These are phyloP conservation scores for Pseudoatta argentina DNA, from an alignment of 1,140 invertebrate species.

Conservation along the genomic window DNA sequence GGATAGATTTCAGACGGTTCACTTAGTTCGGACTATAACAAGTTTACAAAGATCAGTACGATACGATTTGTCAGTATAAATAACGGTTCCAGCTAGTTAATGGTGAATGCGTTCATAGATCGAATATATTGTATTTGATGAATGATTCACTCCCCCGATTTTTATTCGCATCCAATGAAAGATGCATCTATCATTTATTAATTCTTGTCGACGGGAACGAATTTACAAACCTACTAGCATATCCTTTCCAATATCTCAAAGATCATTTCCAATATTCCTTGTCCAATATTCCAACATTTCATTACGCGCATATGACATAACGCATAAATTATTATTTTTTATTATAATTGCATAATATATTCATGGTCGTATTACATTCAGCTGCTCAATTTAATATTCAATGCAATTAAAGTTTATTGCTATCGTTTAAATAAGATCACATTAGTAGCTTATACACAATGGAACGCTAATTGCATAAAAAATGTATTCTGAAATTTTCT, in stretches of 20 bases:
- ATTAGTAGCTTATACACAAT: not conserved
- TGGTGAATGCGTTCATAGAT: not conserved
- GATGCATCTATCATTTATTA: not conserved
- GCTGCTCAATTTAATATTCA: not conserved
- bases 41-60: not conserved
- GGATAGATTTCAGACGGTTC: not conserved
- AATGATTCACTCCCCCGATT: not conserved
- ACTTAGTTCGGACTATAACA: not conserved
- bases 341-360: not conserved
- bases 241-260: not conserved
- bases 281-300: too few species aligned
- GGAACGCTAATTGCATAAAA: not conserved
- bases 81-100: not conserved
- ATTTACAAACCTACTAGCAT: not conserved
- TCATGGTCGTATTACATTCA: not conserved
- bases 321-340: not conserved
- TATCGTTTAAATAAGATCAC: not conserved
- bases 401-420: not conserved
- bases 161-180: not conserved
- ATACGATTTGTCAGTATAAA: not conserved
- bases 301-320: not conserved
- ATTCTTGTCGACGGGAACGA: not conserved
- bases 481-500: not conserved
- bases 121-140: not conserved
- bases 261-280: not conserved